Percentiles rank a stretch among this genome's conserved stretches.
These are phyloP conservation scores for Acropora yongei DNA, from an alignment of 64 coral and sea anemone genomes.

Conservation along the genomic window DNA sequence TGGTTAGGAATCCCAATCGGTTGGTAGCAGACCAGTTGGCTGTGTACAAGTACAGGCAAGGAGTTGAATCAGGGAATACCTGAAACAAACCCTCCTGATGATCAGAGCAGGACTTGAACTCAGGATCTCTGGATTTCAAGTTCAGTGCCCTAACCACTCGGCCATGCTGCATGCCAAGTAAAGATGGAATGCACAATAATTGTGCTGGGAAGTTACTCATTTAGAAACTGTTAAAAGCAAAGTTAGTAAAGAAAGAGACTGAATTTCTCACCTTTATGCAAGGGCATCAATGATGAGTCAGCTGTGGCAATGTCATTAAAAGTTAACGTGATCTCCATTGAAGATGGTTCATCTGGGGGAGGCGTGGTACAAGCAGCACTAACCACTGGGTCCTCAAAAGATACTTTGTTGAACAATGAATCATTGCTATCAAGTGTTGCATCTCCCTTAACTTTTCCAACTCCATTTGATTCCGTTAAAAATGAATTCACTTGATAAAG, in stretches of 20 bases:
- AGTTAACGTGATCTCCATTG: slow-evolving; percentile 19
- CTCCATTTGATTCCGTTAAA: background rate
- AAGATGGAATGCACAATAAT: too few relatives aligned
- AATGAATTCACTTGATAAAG: background rate
- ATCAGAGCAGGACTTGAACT: too few relatives aligned
- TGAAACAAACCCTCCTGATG: too few relatives aligned
- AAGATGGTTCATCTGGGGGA: slow-evolving; percentile 30
- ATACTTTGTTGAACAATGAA: background rate
- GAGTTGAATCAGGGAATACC: too few relatives aligned
- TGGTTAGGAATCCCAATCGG: too few relatives aligned
- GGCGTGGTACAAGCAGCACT: slow-evolving; percentile 36
- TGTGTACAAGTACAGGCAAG: too few relatives aligned
- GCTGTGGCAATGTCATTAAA: background rate
- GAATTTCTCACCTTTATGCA: background rate
- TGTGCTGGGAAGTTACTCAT: too few relatives aligned
- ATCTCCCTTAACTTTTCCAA: background rate
- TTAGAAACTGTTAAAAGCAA: too few relatives aligned
- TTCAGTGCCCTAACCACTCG: too few relatives aligned
- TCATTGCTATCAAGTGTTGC: background rate
- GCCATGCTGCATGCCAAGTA: too few relatives aligned
- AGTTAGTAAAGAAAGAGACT: background rate
- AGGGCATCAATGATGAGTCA: background rate
- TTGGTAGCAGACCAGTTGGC: too few relatives aligned
- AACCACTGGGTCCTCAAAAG: slow-evolving; percentile 8
- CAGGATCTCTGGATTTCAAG: too few relatives aligned